A percentile compares a stretch with the other conserved stretches of the same genome.
phyloP scores from a whole-genome alignment of 2,888 invertebrate genomes.

The Urechis unicinctus region DNA sequence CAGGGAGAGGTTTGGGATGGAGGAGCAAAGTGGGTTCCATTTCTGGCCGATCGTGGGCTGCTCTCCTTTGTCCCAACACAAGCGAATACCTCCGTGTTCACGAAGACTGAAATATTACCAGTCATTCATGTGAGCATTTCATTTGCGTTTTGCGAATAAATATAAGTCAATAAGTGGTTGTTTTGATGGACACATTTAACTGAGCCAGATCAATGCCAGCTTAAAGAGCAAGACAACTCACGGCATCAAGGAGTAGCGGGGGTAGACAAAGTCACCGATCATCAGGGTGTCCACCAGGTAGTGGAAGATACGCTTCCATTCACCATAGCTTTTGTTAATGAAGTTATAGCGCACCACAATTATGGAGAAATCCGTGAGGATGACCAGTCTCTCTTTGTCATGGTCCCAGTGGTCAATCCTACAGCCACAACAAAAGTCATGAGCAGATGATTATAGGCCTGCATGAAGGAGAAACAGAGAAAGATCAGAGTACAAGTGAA shows the following conservation, averaged over 20 bases:
- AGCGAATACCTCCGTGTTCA: conserved; percentile 64
- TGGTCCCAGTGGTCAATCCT: conserved; percentile 84
- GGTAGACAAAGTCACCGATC: conserved; percentile 74
- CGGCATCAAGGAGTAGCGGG: conserved; percentile 74
- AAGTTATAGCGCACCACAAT: conserved; percentile 78
- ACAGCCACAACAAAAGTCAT: neutral
- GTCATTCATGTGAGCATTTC: neutral
- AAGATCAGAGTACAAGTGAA: neutral
- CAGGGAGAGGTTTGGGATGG: conserved; percentile 72
- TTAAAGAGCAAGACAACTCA: conserved; percentile 57
- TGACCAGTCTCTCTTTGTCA: conserved; percentile 72
- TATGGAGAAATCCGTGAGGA: conserved; percentile 68
- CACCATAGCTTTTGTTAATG: conserved; percentile 64
- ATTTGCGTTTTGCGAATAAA: too few relatives aligned
- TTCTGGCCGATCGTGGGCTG: conserved; percentile 58
- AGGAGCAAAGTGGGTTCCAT: conserved; percentile 79
- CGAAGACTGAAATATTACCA: conserved; percentile 58
- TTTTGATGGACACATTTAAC: too few relatives aligned
- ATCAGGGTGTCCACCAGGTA: conserved; percentile 66
- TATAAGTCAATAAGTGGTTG: too few relatives aligned
- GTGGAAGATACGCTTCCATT: conserved; percentile 65
- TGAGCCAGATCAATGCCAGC: too few relatives aligned
- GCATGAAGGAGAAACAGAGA: neutral
- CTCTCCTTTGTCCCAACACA: conserved; percentile 69
- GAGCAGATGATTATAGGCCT: neutral